Evolutionary conservation across 2,888 invertebrate genomes (phyloP), one percentile per base, ranked within the genome.

Genomic region (Helobdella robusta): DNA sequence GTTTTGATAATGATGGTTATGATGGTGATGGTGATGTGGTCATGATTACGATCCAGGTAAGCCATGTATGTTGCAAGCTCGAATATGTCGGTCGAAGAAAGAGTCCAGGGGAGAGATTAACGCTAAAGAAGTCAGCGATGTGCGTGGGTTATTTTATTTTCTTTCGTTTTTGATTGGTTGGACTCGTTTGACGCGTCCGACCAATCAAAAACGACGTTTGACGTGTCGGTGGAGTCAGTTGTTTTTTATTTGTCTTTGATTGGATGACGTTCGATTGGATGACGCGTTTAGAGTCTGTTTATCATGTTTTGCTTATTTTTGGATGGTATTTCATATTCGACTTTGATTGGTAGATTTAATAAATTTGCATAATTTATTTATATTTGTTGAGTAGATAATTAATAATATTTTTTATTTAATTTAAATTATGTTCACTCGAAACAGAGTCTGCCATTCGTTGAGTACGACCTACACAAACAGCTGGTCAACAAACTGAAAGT

Each of bases 391-490:
- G n/a, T 15, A 40, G 44, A 15, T 11, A 40, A 40, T 40, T 15
- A n/a, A 15, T 11, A 40, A 40, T 40, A n/a, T n/a, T n/a, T 15
- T 11, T 40, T 40, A 40, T 15, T 40, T 11, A 15, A 15, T 40
- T 40, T n/a, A 40, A 15, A n/a, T 40, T 40, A 40, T n/a, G 11
- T 40, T 40, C n/a, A 15, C 44, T 40, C n/a, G 11, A 40, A 4
- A 4, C 62, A 62, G 62, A 62, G 62, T 34, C 34, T 62, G 4
- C 62, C 62, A n/a, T 62, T 95, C 82, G 80, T 95, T 64, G 95
- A 97, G 79, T 95, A 94, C 78, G 94, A 97, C 78, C 82, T 97
- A 58, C 93, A 97, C 79, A 86, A 90, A 68, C 84, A 93, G 71
- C 81, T 95, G 44, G 84, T 93, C 1, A 91, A 91, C 75, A 94